Conservation (phyloP, 1,140 invertebrate species). For the Zophobas morio region DNA sequence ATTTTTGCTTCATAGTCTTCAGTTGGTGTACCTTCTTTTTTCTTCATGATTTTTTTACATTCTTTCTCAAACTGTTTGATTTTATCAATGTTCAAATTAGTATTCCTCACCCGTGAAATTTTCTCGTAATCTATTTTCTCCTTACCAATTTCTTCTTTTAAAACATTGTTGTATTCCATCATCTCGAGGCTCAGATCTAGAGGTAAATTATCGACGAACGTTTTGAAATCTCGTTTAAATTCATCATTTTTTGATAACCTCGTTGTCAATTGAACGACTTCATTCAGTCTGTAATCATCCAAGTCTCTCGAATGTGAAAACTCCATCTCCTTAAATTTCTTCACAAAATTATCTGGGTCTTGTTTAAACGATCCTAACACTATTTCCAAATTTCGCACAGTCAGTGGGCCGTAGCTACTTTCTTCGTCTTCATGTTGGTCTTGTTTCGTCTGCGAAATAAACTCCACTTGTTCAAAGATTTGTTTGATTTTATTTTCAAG, state of each 20-base stretch:
- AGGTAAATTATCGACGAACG: slow-evolving; percentile 1
- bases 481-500: slow-evolving; percentile 1
- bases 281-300: not conserved
- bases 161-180: slow-evolving; percentile 13
- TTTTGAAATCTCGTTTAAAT: not conserved
- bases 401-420: not conserved
- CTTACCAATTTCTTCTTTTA: slow-evolving; percentile 7
- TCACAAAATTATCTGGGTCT: not conserved
- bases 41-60: too few relatives aligned
- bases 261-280: not conserved
- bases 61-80: too few relatives aligned
- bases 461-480: not conserved
- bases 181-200: slow-evolving; percentile 2
- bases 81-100: too few relatives aligned
- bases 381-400: slow-evolving; percentile 6
- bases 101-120: too few relatives aligned
- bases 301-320: not conserved
- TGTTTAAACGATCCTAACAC: not conserved
- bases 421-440: not conserved
- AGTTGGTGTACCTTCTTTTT: too few relatives aligned
- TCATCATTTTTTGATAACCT: not conserved
- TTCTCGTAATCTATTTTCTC: not conserved
- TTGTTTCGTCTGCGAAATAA: not conserved
- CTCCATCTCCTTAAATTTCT: not conserved
- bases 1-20: too few relatives aligned